These are phyloP conservation scores for Anser cygnoides DNA, from an alignment of 2,113 vertebrate genomes.

Conservation along the genomic window DNA sequence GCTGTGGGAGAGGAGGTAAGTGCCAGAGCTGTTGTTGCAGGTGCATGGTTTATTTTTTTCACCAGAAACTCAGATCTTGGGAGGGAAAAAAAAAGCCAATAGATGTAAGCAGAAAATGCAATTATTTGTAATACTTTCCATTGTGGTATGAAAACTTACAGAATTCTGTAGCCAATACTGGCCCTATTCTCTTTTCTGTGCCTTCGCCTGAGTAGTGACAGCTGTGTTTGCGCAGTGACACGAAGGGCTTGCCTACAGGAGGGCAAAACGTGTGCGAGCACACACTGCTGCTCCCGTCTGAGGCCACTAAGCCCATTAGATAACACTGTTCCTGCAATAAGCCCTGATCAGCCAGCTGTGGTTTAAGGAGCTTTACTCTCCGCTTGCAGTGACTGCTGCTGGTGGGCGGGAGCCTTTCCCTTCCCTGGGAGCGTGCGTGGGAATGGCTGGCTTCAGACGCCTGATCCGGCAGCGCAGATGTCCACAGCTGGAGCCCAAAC, in stretches of 20 bases:
- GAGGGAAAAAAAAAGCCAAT: neutral
- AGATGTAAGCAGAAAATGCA: neutral
- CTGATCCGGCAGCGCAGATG: neutral
- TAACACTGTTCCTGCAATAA: conserved; percentile 30
- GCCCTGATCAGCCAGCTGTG: neutral
- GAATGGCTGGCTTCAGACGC: neutral
- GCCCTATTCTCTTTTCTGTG: neutral
- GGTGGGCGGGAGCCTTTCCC: neutral
- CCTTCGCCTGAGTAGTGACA: neutral
- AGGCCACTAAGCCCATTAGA: conserved; percentile 30
- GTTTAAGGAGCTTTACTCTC: conserved; percentile 46
- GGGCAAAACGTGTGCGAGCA: neutral
- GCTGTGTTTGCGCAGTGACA: fast-evolving
- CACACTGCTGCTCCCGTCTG: neutral
- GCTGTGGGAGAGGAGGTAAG: neutral
- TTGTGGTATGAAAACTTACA: neutral
- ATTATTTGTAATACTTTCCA: neutral
- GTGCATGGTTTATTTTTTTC: neutral
- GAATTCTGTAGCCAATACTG: neutral
- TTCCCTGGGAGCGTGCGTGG: neutral
- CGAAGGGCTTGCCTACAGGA: neutral
- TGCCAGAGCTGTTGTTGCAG: neutral
- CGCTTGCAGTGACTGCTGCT: conserved; percentile 17
- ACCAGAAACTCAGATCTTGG: neutral
- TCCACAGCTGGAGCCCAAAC: neutral